Base-by-base conservation (phyloP, 1,140 invertebrate genomes). In the Drosophila nigromelanica region DNA sequence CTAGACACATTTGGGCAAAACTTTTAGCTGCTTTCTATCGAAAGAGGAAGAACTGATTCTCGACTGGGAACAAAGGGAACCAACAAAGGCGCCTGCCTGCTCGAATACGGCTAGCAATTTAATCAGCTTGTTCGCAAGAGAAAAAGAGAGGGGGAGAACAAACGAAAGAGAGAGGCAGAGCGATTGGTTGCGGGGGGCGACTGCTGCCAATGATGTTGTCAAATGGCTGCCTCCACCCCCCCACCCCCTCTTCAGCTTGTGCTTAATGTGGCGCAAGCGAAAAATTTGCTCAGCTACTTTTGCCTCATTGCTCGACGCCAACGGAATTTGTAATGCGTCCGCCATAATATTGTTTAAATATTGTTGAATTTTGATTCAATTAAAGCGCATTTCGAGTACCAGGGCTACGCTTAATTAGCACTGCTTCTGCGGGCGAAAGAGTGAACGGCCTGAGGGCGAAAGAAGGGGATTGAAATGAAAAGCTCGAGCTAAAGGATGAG, bases 1-100 rank as follows among this genome's bases (percentile, higher is more conserved):
- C 81, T 86, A 86, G 81, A 86, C 81, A 86, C 83, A 86, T 86
- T 86, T 82, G 82, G 75, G 39, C 10, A 48, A 72, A 85, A 77
- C 39, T 59, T 76, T 74, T 60, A 39, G 42, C 64, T 55, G 4
- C 43, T 50, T 58, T 51, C 60, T 14, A 37, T 37, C 27, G 45
- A 43, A 54, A 15, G 30, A 27, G 27, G 27, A 42, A 14, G 56
- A 24, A 3, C 47, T 12, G 11, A 5, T 35, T 50, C 55, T 50
- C 55, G 15, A 35, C 30, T 67, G 71, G 63, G 80, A 86, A 87
- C 81, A 85, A 85, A 81, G 74, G 70, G 51, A 69, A 62, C 61
- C 58, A 73, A 74, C 66, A 77, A 70, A 76, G 59, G 80, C 78
- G 71, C 67, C 78, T 61, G 47, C 63, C 30, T 39, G 27, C 71